Evolutionary conservation across 2,888 invertebrate genomes (phyloP).

Genomic region (Hypselothyrea guttata): DNA sequence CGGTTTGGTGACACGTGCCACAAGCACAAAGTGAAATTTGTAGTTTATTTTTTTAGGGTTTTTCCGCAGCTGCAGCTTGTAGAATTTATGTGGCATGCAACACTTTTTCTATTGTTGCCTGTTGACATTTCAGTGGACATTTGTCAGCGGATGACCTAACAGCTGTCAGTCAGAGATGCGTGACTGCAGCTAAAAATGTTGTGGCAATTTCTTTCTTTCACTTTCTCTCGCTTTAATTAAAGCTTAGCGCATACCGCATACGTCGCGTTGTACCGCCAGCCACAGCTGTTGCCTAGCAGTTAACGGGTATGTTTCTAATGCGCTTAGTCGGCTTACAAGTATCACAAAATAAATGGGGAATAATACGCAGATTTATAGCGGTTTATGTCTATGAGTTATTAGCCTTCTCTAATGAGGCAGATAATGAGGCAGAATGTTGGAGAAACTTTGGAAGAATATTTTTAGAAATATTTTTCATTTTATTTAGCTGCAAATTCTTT

Average conservation of each 20-base stretch:
- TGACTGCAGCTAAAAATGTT: conserved; percentile 22
- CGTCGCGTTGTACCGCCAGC: conserved; percentile 11
- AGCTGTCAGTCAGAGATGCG: conserved; percentile 47
- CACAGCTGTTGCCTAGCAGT: conserved; percentile 14
- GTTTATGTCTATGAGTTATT: too few species aligned
- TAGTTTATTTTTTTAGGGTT: conserved; percentile 14
- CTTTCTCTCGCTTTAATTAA: conserved; percentile 14
- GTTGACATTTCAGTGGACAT: conserved; percentile 52
- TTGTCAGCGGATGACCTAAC: conserved; percentile 42
- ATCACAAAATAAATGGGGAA: background rate
- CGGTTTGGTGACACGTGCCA: conserved; percentile 29
- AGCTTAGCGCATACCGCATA: conserved; percentile 23
- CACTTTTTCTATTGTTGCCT: conserved; percentile 48
- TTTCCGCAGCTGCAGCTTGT: conserved; percentile 15
- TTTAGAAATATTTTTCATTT: too few species aligned
- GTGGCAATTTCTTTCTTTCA: background rate
- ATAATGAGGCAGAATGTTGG: too few species aligned
- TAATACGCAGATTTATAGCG: background rate
- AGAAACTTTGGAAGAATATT: too few species aligned
- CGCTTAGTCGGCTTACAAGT: conserved; percentile 26
- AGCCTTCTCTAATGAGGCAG: too few species aligned
- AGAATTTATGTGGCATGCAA: conserved; percentile 41
- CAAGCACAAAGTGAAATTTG: conserved; percentile 31
- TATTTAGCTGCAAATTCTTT: too few species aligned
- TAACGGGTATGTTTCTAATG: conserved; percentile 18